These are phyloP conservation scores for Macroramphosus scolopax DNA, from an alignment of 2,797 vertebrate genomes.

Conservation along the genomic window DNA sequence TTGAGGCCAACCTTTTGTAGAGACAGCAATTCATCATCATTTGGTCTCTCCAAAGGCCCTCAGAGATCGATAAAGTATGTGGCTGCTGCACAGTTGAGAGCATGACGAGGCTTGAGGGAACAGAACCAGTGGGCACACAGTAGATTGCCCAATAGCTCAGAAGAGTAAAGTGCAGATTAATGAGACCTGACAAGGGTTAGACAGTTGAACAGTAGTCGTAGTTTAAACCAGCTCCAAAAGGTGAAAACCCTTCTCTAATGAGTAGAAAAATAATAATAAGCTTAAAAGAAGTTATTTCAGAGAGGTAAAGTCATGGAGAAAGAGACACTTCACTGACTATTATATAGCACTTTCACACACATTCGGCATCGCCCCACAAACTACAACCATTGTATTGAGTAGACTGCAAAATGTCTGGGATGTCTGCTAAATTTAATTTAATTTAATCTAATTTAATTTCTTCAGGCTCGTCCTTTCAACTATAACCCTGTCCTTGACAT, in stretches of 20 bases:
- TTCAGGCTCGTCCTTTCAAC: too few species aligned
- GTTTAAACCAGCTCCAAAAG: conserved; percentile 6
- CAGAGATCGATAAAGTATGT: conserved; percentile 35
- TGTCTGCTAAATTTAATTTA: too few species aligned
- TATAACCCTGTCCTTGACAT: too few species aligned
- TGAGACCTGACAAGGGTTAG: conserved; percentile 36
- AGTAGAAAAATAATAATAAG: too few species aligned
- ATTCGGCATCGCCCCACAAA: too few species aligned
- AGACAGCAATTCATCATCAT: conserved; percentile 24
- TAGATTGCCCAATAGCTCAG: conserved; percentile 28
- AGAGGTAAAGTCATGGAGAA: too few species aligned
- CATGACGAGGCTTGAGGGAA: conserved; percentile 37
- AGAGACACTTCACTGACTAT: too few species aligned
- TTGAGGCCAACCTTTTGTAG: conserved; percentile 26
- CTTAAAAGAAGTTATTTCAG: too few species aligned
- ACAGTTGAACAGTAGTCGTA: conserved; percentile 29
- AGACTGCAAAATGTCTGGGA: too few species aligned
- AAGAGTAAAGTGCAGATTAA: conserved; percentile 20
- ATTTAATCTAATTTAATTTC: too few species aligned
- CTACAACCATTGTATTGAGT: too few species aligned
- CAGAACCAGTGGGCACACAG: conserved; percentile 21
- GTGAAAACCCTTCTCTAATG: conserved; percentile 12
- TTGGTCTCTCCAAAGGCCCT: conserved; percentile 32
- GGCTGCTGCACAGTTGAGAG: conserved; percentile 25
- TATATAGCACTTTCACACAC: too few species aligned